These are phyloP conservation scores for Sisyra terminalis DNA, from an alignment of 2,888 invertebrate genomes.

Conservation along the genomic window DNA sequence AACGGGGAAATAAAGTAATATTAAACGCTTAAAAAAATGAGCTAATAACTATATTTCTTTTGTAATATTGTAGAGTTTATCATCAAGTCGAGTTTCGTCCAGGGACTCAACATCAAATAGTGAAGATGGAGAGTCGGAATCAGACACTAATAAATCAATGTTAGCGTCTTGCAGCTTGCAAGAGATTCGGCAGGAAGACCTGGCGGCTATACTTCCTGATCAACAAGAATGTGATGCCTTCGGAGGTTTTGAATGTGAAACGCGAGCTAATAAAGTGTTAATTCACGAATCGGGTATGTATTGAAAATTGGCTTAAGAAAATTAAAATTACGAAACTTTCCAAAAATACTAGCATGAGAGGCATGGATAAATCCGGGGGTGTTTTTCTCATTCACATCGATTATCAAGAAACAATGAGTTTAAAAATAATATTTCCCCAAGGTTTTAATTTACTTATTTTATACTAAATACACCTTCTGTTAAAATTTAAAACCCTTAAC, in stretches of 20 bases:
- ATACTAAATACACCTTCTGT: too few relatives aligned
- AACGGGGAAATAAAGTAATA: conserved; percentile 11
- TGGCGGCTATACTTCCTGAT: conserved; percentile 62
- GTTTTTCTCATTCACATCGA: too few relatives aligned
- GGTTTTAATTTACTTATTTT: too few relatives aligned
- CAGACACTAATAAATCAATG: conserved; percentile 29
- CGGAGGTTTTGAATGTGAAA: conserved; percentile 27
- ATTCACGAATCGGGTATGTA: conserved; percentile 26
- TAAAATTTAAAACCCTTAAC: too few relatives aligned
- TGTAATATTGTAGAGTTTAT: not conserved
- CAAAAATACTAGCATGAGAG: too few relatives aligned
- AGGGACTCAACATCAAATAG: conserved; percentile 18
- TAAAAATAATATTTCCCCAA: too few relatives aligned
- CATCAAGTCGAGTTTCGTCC: not conserved
- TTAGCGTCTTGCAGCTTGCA: conserved; percentile 39
- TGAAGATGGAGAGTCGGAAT: conserved; percentile 21
- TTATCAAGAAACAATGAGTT: too few relatives aligned
- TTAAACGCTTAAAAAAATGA: too few relatives aligned
- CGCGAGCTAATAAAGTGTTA: conserved; percentile 23
- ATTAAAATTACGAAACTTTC: too few relatives aligned
- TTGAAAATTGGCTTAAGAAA: too few relatives aligned
- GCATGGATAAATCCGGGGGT: too few relatives aligned
- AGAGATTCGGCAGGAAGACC: conserved; percentile 63
- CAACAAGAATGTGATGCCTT: conserved; percentile 38
- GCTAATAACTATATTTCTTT: not conserved